phyloP scores from a whole-genome alignment of 2,113 vertebrate genomes.

The Orcinus orca region DNA sequence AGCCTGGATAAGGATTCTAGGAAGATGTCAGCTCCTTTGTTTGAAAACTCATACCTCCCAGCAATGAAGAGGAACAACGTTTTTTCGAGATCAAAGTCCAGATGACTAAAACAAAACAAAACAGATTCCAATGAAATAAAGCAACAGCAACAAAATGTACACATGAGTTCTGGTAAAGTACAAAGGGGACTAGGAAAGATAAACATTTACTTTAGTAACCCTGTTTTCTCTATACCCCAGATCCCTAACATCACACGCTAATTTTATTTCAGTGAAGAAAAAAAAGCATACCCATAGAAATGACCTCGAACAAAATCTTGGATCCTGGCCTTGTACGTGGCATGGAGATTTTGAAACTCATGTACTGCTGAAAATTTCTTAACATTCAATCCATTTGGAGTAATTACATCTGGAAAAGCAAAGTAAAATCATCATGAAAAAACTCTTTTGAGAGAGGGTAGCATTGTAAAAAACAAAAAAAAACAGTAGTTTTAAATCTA shows the following conservation, averaged over 20 bases:
- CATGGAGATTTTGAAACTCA: conserved; percentile 98
- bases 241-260: neutral
- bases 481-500: neutral
- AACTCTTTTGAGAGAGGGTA: neutral
- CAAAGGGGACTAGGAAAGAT: neutral
- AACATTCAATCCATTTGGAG: conserved; percentile 96
- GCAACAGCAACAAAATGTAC: neutral
- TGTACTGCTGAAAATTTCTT: conserved; percentile 99
- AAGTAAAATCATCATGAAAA: conserved; percentile 56
- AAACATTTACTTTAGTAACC: neutral
- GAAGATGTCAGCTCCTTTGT: conserved; percentile 98
- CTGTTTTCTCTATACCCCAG: neutral
- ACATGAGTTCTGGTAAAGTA: neutral
- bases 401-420: conserved; percentile 92
- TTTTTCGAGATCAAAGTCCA: conserved; percentile 96
- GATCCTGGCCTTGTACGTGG: conserved; percentile 92
- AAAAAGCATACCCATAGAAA: conserved; percentile 92
- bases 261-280: neutral
- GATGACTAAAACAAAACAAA: conserved; percentile 87
- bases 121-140: neutral
- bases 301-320: conserved; percentile 98
- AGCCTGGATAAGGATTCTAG: conserved; percentile 95
- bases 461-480: neutral
- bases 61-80: conserved; percentile 98
- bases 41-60: conserved; percentile 96